A percentile compares a stretch with the other conserved stretches of the same genome.
These are phyloP conservation scores for Sterna hirundo DNA, from an alignment of 2,113 vertebrate species.

Conservation along the genomic window DNA sequence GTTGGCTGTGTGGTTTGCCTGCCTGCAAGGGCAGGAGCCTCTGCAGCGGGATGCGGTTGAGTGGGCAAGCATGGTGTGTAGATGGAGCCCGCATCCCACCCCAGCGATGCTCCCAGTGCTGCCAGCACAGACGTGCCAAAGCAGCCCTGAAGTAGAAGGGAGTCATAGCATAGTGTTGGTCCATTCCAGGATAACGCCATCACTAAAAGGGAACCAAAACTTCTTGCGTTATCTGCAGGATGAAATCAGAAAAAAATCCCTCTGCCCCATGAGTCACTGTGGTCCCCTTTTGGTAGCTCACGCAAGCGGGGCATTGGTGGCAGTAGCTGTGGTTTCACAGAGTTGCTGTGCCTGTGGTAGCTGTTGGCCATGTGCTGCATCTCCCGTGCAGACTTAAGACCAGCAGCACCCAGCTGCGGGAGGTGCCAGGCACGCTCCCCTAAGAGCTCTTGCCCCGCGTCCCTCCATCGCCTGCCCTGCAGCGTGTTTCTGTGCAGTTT, in stretches of 20 bases:
- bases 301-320: neutral
- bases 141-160: fast-evolving
- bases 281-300: neutral
- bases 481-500: neutral
- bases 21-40: neutral
- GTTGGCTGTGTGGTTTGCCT: neutral
- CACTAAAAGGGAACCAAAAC: neutral
- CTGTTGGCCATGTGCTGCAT: neutral
- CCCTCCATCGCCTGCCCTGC: neutral
- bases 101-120: neutral
- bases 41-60: neutral
- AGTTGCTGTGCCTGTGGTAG: neutral
- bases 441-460: fast-evolving
- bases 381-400: neutral
- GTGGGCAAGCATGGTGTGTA: neutral
- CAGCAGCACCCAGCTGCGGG: neutral
- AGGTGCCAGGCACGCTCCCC: neutral
- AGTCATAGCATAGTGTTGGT: neutral
- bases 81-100: neutral
- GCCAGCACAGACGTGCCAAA: fast-evolving
- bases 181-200: neutral
- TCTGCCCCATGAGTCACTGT: neutral
- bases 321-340: neutral
- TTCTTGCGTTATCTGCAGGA: neutral
- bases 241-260: neutral